Evolutionary conservation across 2,797 vertebrate species (phyloP).

Genomic region (Setipinna tenuifilis): DNA sequence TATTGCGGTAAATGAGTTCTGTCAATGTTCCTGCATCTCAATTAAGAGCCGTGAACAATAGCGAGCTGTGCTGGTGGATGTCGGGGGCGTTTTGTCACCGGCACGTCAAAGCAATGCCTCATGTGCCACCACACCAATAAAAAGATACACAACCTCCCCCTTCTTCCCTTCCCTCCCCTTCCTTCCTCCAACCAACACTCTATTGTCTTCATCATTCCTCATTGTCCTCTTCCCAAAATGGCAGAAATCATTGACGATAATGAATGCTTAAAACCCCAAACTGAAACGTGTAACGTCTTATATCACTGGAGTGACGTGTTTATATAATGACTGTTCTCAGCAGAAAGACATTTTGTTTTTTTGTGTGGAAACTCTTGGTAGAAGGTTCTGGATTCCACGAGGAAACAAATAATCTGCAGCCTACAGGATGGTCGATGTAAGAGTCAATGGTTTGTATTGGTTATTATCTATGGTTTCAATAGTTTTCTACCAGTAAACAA

Average conservation of each 20-base stretch:
- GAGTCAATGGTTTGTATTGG: neutral
- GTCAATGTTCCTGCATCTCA: constrained; percentile 79
- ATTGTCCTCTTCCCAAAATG: constrained; percentile 31
- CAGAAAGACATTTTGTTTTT: neutral
- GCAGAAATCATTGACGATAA: constrained; percentile 24
- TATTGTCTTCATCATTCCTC: neutral
- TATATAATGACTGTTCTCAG: neutral
- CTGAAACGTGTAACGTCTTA: neutral
- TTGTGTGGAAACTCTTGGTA: neutral
- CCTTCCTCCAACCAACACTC: constrained; percentile 12
- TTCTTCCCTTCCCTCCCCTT: constrained; percentile 1
- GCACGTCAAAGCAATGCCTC: constrained; percentile 48
- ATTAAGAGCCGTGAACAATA: constrained; percentile 71
- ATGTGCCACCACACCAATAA: constrained; percentile 37
- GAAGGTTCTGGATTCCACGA: neutral
- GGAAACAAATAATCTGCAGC: neutral
- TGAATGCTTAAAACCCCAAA: neutral
- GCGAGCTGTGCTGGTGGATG: constrained; percentile 57
- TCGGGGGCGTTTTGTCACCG: constrained; percentile 54
- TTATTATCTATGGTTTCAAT: too few species aligned
- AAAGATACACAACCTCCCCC: constrained; percentile 24
- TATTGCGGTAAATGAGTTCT: constrained; percentile 77
- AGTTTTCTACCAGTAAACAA: neutral
- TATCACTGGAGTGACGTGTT: neutral
- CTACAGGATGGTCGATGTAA: neutral